Percentiles rank a stretch among this genome's conserved stretches.
These are phyloP conservation scores for Platalea minor DNA, from an alignment of 2,797 vertebrate species.

Conservation along the genomic window DNA sequence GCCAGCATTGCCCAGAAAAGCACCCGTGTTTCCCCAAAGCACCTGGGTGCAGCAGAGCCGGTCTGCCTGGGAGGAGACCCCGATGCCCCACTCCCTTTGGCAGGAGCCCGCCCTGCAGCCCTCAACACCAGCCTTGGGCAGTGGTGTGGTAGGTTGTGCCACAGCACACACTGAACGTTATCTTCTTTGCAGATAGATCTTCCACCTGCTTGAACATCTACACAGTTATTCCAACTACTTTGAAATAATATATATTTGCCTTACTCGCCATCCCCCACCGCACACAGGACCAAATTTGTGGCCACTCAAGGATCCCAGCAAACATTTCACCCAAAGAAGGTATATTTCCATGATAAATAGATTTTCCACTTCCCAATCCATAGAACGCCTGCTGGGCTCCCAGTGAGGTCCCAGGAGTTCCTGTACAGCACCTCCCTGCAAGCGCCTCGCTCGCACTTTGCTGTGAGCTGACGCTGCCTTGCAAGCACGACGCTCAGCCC, in stretches of 20 bases:
- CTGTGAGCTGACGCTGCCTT: background rate
- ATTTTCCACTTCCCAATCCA: background rate
- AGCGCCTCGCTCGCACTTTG: background rate
- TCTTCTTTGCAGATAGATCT: background rate
- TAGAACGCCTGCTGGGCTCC: background rate
- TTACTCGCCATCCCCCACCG: background rate
- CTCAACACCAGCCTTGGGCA: background rate
- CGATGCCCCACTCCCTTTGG: background rate
- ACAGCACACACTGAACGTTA: background rate
- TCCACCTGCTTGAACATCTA: background rate
- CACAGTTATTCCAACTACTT: background rate
- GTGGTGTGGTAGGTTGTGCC: background rate
- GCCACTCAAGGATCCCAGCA: background rate
- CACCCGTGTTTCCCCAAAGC: background rate
- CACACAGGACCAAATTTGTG: rapidly evolving
- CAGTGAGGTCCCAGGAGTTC: background rate
- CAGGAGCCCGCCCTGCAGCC: background rate
- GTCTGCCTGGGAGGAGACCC: background rate
- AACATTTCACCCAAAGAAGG: background rate
- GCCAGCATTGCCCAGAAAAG: background rate
- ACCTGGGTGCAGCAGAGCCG: background rate
- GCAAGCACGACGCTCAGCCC: background rate
- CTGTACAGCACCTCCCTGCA: background rate
- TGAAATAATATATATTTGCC: background rate
- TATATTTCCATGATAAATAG: background rate